phyloP scores from a whole-genome alignment of 2,888 invertebrate species.

The Oxycera nigricornis region DNA sequence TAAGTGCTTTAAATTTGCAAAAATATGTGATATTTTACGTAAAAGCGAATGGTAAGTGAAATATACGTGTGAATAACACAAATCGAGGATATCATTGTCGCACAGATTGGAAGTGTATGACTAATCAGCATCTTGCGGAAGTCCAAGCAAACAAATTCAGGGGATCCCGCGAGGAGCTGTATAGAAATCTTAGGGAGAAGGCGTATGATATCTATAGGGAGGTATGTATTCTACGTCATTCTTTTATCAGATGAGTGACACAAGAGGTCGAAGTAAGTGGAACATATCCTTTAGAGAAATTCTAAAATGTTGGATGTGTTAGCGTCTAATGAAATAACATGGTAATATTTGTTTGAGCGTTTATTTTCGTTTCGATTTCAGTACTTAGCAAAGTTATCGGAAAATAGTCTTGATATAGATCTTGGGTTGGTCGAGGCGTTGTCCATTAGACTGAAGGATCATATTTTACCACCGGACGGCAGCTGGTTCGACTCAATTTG shows the following conservation, averaged over 20 bases:
- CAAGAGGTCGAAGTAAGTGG: too few relatives aligned
- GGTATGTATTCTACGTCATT: conserved; percentile 39
- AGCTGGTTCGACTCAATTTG: conserved; percentile 51
- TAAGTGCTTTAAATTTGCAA: conserved; percentile 50
- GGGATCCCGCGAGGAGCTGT: conserved; percentile 46
- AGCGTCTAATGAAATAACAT: not conserved
- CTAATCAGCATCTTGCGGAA: conserved; percentile 43
- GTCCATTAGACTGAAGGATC: conserved; percentile 49
- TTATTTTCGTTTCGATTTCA: conserved; percentile 29
- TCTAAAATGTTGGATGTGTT: too few relatives aligned
- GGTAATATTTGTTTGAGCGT: too few relatives aligned
- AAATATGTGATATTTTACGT: conserved; percentile 51
- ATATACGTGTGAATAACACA: not conserved
- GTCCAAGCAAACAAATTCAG: conserved; percentile 47
- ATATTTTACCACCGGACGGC: conserved; percentile 45
- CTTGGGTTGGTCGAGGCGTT: conserved; percentile 48
- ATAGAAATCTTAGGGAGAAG: conserved; percentile 47
- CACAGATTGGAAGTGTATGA: conserved; percentile 49
- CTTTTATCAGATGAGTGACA: not conserved
- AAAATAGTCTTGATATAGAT: conserved; percentile 49
- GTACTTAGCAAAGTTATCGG: conserved; percentile 46
- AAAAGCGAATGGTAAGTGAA: conserved; percentile 48
- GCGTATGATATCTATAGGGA: conserved; percentile 48
- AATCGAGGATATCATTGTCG: not conserved
- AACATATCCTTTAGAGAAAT: too few relatives aligned